These are phyloP conservation scores for Noctua pronuba DNA, from an alignment of 2,888 invertebrate species.

Conservation along the genomic window DNA sequence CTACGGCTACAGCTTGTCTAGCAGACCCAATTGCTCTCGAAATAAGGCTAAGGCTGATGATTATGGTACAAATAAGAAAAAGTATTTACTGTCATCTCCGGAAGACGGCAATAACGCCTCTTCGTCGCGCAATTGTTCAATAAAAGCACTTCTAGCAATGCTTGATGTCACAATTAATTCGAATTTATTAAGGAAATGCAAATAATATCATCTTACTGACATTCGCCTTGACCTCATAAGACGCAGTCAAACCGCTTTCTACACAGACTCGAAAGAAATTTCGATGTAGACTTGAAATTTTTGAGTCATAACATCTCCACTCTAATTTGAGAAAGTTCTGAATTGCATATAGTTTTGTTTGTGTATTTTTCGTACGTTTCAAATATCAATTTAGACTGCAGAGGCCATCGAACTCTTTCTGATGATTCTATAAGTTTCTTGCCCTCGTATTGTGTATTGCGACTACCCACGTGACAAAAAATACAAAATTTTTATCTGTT, in stretches of 20 bases:
- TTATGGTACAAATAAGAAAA: slow-evolving; percentile 45
- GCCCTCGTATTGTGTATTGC: background rate
- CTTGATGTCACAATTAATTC: slow-evolving; percentile 55
- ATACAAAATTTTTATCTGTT: slow-evolving; percentile 10
- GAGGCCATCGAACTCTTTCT: slow-evolving; percentile 7
- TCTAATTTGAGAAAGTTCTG: slow-evolving; percentile 52
- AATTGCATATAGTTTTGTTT: slow-evolving; percentile 1
- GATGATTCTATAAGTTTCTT: background rate
- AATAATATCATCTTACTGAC: slow-evolving; percentile 40
- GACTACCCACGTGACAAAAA: background rate
- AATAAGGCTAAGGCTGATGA: slow-evolving; percentile 12
- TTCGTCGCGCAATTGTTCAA: slow-evolving; percentile 51
- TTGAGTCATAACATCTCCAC: slow-evolving; percentile 19
- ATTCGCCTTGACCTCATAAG: slow-evolving; percentile 38
- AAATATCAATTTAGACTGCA: background rate
- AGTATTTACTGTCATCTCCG: slow-evolving; percentile 49
- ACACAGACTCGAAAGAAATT: slow-evolving; percentile 24
- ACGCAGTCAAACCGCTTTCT: slow-evolving; percentile 43
- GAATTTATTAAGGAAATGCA: slow-evolving; percentile 59
- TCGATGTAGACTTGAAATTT: slow-evolving; percentile 13
- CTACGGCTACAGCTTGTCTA: background rate
- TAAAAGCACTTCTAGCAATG: slow-evolving; percentile 45
- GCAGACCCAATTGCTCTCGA: background rate
- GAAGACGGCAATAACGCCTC: slow-evolving; percentile 57
- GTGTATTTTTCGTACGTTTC: slow-evolving; percentile 10